Evolutionary conservation across 2,113 vertebrate genomes (phyloP).

Genomic region (Talpa occidentalis): DNA sequence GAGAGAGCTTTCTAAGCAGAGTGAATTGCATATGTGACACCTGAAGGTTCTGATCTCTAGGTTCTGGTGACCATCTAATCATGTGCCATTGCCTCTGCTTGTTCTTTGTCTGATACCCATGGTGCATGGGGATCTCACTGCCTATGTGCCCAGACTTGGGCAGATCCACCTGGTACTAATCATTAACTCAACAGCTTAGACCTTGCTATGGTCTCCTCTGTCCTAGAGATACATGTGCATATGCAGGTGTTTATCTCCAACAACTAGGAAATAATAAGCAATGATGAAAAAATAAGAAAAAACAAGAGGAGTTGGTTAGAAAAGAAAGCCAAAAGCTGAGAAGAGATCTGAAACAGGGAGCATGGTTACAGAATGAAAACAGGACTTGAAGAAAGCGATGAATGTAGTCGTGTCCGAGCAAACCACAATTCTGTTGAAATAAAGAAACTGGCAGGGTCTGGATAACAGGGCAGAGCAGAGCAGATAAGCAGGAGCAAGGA

Average conservation of each 20-base stretch:
- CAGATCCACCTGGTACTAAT: neutral
- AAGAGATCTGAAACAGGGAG: neutral
- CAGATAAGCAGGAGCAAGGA: neutral
- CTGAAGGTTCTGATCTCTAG: neutral
- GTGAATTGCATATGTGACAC: accelerated
- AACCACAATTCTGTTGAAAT: neutral
- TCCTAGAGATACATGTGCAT: neutral
- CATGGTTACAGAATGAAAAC: neutral
- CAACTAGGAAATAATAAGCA: conserved; percentile 16
- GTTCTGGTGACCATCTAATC: neutral
- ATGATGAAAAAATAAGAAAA: neutral
- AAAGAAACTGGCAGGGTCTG: neutral
- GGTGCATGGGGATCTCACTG: neutral
- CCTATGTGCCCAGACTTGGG: neutral
- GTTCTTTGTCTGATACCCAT: neutral
- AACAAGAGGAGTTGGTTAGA: neutral
- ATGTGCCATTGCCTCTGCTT: neutral
- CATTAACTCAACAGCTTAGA: neutral
- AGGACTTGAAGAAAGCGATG: neutral
- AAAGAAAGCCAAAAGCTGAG: neutral
- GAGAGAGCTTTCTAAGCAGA: neutral
- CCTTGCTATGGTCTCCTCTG: neutral
- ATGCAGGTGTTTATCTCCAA: neutral
- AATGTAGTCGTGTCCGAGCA: neutral
- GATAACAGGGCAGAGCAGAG: neutral